phyloP scores from a whole-genome alignment of 2,888 invertebrate species.

The Mermis nigrescens region DNA sequence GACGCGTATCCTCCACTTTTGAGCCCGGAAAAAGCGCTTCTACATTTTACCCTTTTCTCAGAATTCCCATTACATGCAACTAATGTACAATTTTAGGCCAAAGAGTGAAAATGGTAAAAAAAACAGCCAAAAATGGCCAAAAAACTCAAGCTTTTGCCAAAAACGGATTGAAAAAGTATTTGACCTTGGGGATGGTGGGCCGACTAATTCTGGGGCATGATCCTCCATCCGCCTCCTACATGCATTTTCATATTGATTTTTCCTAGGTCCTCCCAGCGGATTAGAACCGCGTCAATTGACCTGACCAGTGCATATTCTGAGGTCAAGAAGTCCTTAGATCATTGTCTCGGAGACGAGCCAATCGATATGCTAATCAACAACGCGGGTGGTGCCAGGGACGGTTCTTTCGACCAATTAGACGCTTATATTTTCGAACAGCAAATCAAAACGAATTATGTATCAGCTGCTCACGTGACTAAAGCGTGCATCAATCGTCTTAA shows the following conservation, averaged over 20 bases:
- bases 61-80: no score
- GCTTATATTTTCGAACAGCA: constrained; percentile 37
- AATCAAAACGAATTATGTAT: constrained; percentile 70
- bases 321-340: constrained; percentile 42
- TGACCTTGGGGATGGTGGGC: no score
- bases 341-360: constrained; percentile 57
- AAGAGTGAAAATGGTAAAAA: no score
- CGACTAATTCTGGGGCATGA: no score
- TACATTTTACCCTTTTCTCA: no score
- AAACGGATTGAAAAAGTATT: no score
- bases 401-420: constrained; percentile 23
- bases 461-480: constrained; percentile 57
- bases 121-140: no score
- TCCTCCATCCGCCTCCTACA: no score
- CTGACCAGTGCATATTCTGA: constrained; percentile 46
- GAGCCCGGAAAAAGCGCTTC: no score
- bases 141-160: no score
- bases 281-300: constrained; percentile 2
- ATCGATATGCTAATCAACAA: constrained; percentile 79
- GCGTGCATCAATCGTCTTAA: background rate
- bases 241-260: constrained; percentile 5
- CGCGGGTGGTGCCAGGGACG: constrained; percentile 46
- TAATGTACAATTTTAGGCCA: no score
- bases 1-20: no score
- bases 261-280: background rate